Percentiles rank a stretch among this genome's conserved stretches.
These are phyloP conservation scores for Scleropages formosus DNA, from an alignment of 2,797 vertebrate species.

Conservation along the genomic window DNA sequence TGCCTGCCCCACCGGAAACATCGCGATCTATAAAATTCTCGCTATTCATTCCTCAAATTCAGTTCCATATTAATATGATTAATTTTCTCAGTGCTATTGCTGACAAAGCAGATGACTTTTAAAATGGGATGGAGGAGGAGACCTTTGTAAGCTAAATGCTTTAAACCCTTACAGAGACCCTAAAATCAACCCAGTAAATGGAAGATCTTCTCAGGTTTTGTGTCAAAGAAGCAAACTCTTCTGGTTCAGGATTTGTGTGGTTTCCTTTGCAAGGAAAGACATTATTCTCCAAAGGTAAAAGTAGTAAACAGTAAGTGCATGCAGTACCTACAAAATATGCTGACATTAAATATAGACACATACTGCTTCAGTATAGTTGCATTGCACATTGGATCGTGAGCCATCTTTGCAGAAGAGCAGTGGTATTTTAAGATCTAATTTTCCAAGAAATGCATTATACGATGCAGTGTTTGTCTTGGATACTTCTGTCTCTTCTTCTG, in stretches of 20 bases:
- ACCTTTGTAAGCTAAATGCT: too few relatives aligned
- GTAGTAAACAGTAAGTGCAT: slow-evolving; percentile 55
- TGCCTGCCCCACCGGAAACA: slow-evolving; percentile 43
- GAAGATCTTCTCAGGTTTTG: too few relatives aligned
- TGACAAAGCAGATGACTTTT: slow-evolving; percentile 33
- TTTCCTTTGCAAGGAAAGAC: slow-evolving; percentile 5
- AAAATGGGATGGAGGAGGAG: too few relatives aligned
- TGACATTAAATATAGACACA: slow-evolving; percentile 51
- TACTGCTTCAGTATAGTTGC: slow-evolving; percentile 50
- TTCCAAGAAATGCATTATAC: slow-evolving; percentile 60
- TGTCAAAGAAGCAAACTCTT: too few relatives aligned
- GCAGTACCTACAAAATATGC: slow-evolving; percentile 60
- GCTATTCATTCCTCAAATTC: slow-evolving; percentile 40
- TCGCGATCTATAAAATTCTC: slow-evolving; percentile 42
- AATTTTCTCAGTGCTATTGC: slow-evolving; percentile 41
- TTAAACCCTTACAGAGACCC: too few relatives aligned
- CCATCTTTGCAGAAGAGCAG: slow-evolving; percentile 56
- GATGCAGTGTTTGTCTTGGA: slow-evolving; percentile 65
- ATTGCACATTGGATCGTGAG: slow-evolving; percentile 64
- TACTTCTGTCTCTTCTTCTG: slow-evolving; percentile 72
- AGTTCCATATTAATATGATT: slow-evolving; percentile 47
- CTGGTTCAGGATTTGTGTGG: too few relatives aligned
- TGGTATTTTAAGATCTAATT: slow-evolving; percentile 64
- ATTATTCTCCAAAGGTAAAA: slow-evolving; percentile 55
- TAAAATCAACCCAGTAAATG: too few relatives aligned